phyloP scores from a whole-genome alignment of 2,888 invertebrate species.

The Tridacna crocea region DNA sequence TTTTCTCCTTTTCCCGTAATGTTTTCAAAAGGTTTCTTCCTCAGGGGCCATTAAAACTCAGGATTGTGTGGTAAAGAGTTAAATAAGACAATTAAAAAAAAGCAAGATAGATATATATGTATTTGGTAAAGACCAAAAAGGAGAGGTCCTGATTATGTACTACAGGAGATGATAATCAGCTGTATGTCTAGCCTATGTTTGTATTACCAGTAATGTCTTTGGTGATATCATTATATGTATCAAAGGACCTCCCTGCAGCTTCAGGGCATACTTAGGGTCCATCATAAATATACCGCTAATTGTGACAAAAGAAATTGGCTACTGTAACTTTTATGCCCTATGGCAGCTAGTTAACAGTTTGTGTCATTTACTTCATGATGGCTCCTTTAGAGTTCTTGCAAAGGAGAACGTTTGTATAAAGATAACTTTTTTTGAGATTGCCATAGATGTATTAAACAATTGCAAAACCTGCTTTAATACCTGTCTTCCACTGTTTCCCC shows the following conservation, averaged over 20 bases:
- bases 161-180: constrained; percentile 20
- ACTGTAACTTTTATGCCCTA: constrained; percentile 21
- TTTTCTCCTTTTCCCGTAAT: too few relatives aligned
- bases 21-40: too few relatives aligned
- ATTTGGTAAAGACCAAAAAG: too few relatives aligned
- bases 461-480: too few relatives aligned
- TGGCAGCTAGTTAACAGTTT: constrained; percentile 18
- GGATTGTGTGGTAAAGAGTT: too few relatives aligned
- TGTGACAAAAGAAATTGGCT: constrained; percentile 23
- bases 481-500: neutral
- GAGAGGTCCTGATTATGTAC: constrained; percentile 13
- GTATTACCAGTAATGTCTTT: constrained; percentile 2
- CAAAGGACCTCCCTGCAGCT: constrained; percentile 21
- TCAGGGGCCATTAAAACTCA: too few relatives aligned
- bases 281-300: constrained; percentile 29
- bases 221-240: constrained; percentile 9
- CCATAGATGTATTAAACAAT: too few relatives aligned
- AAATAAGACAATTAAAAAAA: too few relatives aligned
- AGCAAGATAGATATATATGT: too few relatives aligned
- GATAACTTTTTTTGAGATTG: too few relatives aligned
- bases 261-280: constrained; percentile 18
- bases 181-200: constrained; percentile 10
- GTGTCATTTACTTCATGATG: neutral
- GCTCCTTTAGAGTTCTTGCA: too few relatives aligned
- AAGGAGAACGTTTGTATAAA: too few relatives aligned